These are phyloP conservation scores for Watsonalla binaria DNA, from an alignment of 2,888 invertebrate species.

Conservation along the genomic window DNA sequence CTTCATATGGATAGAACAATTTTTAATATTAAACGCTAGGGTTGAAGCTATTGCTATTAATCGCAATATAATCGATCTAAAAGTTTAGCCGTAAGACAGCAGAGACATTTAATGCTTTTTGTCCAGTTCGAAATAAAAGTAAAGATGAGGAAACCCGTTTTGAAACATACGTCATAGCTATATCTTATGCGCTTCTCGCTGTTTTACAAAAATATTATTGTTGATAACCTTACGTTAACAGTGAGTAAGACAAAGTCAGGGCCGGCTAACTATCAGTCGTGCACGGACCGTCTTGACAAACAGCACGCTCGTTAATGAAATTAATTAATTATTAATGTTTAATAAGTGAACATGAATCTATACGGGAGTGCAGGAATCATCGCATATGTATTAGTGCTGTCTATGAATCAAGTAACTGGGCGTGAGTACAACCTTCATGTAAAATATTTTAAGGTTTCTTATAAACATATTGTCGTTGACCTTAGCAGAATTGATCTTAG, in stretches of 20 bases:
- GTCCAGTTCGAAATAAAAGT: too few relatives aligned
- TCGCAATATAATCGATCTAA: too few relatives aligned
- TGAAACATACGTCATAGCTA: conserved; percentile 25
- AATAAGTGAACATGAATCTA: conserved; percentile 28
- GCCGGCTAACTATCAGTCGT: conserved; percentile 50
- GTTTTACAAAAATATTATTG: conserved; percentile 44
- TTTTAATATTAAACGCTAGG: too few relatives aligned
- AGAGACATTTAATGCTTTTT: too few relatives aligned
- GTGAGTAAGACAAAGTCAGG: conserved; percentile 39
- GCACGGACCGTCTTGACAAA: conserved; percentile 36
- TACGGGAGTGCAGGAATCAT: conserved; percentile 21
- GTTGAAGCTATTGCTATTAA: too few relatives aligned
- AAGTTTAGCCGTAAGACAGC: too few relatives aligned
- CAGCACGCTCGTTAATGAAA: conserved; percentile 22
- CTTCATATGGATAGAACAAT: too few relatives aligned
- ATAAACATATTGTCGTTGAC: neutral
- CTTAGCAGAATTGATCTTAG: neutral
- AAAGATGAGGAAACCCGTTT: conserved; percentile 28
- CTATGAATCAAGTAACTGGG: conserved; percentile 21
- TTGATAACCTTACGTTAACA: conserved; percentile 57
- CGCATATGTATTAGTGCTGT: conserved; percentile 24
- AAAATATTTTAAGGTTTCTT: neutral
- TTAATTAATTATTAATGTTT: conserved; percentile 19
- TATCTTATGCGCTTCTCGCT: conserved; percentile 19
- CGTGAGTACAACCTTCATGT: conserved; percentile 35